phyloP scores from a whole-genome alignment of 2,113 vertebrate genomes.

The Sarotherodon lohbergeri region DNA sequence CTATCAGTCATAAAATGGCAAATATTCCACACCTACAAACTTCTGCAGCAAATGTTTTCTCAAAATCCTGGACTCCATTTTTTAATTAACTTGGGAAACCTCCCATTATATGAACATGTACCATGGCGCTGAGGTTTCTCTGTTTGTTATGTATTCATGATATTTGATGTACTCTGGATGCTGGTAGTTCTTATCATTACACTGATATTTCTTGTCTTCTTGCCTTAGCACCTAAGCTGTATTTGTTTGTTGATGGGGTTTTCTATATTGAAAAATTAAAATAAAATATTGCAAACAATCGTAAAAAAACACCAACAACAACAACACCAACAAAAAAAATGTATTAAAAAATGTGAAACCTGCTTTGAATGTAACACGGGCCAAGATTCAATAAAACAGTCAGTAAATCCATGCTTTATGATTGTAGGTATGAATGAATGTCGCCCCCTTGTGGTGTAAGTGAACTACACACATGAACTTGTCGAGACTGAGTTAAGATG shows the following conservation, averaged over 20 bases:
- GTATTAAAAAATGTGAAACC: background rate
- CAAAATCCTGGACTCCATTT: background rate
- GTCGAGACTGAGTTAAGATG: background rate
- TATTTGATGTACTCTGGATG: rapidly evolving
- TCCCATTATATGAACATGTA: background rate
- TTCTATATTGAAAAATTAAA: background rate
- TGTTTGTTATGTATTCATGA: background rate
- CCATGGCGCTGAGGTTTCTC: background rate
- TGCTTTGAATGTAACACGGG: background rate
- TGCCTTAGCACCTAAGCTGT: background rate
- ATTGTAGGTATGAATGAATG: rapidly evolving
- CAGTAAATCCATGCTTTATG: background rate
- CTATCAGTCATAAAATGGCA: background rate
- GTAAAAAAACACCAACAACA: background rate
- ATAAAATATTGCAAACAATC: background rate
- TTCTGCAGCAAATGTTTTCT: background rate
- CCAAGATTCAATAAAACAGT: background rate
- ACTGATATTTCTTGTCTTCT: background rate
- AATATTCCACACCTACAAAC: rapidly evolving
- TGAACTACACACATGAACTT: background rate
- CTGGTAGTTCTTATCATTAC: background rate
- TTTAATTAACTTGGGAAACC: background rate
- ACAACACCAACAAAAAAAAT: background rate
- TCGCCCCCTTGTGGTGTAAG: background rate
- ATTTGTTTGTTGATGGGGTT: background rate